A percentile compares a stretch with the other conserved stretches of the same genome.
These are phyloP conservation scores for Prunella himalayana DNA, from an alignment of 2,113 vertebrate genomes.

Conservation along the genomic window DNA sequence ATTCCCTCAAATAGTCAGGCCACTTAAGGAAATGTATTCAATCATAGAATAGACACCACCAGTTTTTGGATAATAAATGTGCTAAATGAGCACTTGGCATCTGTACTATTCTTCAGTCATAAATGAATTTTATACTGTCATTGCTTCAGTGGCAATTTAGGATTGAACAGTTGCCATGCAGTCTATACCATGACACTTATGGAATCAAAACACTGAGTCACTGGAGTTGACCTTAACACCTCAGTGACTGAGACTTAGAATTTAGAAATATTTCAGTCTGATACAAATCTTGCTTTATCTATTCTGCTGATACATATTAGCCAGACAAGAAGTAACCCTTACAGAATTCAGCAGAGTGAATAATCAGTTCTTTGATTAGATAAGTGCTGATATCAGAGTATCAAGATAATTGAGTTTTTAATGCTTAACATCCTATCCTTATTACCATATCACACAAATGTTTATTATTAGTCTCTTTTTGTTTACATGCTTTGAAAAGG, in stretches of 20 bases:
- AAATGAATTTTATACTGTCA: not conserved
- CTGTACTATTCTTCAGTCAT: not conserved
- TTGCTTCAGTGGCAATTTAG: not conserved
- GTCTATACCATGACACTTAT: not conserved
- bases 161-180: not conserved
- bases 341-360: not conserved
- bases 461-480: not conserved
- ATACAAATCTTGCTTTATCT: not conserved
- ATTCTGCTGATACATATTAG: not conserved
- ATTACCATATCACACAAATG: not conserved
- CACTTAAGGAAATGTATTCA: not conserved
- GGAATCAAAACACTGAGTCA: not conserved
- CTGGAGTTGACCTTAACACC: not conserved
- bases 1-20: not conserved
- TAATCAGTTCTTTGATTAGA: not conserved
- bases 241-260: not conserved
- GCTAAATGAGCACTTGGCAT: not conserved
- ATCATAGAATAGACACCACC: not conserved
- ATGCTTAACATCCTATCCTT: not conserved
- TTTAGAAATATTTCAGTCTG: not conserved
- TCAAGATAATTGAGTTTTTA: not conserved
- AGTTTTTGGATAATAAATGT: not conserved
- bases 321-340: not conserved
- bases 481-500: not conserved
- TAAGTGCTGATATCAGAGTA: not conserved